A percentile compares a stretch with the other conserved stretches of the same genome.
These are phyloP conservation scores for Neolamprologus sp. DNA, from an alignment of 2,113 vertebrate genomes.

Conservation along the genomic window DNA sequence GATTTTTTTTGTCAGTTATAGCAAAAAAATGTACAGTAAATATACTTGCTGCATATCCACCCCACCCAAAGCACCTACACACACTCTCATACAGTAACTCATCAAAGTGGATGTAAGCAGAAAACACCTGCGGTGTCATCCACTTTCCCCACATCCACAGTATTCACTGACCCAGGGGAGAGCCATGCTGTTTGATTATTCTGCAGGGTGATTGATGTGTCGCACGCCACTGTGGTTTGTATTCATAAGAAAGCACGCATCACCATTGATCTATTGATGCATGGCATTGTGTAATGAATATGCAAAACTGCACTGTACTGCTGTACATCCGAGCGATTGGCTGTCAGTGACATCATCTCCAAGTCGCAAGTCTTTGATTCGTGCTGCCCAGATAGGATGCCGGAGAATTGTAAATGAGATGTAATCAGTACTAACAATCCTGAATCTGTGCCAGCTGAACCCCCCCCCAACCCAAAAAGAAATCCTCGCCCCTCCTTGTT, in stretches of 20 bases:
- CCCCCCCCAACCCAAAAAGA: conserved; percentile 30
- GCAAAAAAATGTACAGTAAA: neutral
- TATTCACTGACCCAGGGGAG: conserved; percentile 10
- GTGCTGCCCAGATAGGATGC: conserved; percentile 17
- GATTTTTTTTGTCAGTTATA: neutral
- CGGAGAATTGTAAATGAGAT: conserved; percentile 28
- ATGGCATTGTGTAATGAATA: conserved; percentile 37
- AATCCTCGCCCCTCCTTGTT: conserved; percentile 1
- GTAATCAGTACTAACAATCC: conserved; percentile 31
- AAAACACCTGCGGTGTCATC: conserved; percentile 37
- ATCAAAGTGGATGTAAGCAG: conserved; percentile 22
- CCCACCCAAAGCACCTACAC: neutral
- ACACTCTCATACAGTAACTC: neutral
- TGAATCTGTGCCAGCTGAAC: conserved; percentile 33
- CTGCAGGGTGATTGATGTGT: conserved; percentile 38
- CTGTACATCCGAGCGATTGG: neutral
- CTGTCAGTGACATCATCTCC: conserved; percentile 28
- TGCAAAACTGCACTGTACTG: neutral
- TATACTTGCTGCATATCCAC: neutral
- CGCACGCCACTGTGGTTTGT: neutral
- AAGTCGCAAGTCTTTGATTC: conserved; percentile 14
- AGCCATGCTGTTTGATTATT: conserved; percentile 23
- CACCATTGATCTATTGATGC: conserved; percentile 42
- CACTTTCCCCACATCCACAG: neutral
- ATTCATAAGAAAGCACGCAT: conserved; percentile 36